phyloP scores from a whole-genome alignment of 1,140 invertebrate genomes.

The Luehdorfia chinensis region DNA sequence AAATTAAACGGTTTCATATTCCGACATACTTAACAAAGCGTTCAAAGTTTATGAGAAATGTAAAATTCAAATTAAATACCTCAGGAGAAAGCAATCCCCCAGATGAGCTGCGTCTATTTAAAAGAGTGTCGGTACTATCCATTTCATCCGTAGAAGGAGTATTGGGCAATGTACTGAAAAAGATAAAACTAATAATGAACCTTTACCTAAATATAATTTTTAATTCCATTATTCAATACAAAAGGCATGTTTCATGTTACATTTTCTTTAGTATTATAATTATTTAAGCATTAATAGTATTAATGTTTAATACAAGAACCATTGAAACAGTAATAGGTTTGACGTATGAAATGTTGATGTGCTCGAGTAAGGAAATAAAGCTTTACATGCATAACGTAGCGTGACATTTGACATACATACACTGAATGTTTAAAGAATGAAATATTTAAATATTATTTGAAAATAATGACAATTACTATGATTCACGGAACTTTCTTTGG shows the following conservation, averaged over 20 bases:
- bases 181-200: constrained; percentile 14
- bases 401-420: constrained; percentile 5
- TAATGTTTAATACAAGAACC: too few species aligned
- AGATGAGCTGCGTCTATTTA: constrained; percentile 86
- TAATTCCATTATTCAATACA: constrained; percentile 8
- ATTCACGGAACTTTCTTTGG: too few species aligned
- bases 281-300: constrained; percentile 7
- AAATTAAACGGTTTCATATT: too few species aligned
- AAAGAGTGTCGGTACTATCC: constrained; percentile 76
- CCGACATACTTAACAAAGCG: too few species aligned
- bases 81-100: constrained; percentile 89
- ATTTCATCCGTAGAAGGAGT: constrained; percentile 86
- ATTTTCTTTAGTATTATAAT: neutral
- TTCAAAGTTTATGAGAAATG: too few species aligned
- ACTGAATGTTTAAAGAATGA: constrained; percentile 26
- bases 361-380: constrained; percentile 1
- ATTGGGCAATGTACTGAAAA: constrained; percentile 77
- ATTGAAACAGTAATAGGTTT: neutral
- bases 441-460: constrained; percentile 22
- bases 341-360: neutral
- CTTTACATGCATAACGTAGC: constrained; percentile 2
- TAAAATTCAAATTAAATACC: constrained; percentile 73
- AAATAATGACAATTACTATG: too few species aligned
- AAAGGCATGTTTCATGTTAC: too few species aligned
- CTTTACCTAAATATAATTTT: neutral